These are phyloP conservation scores for Vireo altiloquus DNA, from an alignment of 2,113 vertebrate species.

Conservation along the genomic window DNA sequence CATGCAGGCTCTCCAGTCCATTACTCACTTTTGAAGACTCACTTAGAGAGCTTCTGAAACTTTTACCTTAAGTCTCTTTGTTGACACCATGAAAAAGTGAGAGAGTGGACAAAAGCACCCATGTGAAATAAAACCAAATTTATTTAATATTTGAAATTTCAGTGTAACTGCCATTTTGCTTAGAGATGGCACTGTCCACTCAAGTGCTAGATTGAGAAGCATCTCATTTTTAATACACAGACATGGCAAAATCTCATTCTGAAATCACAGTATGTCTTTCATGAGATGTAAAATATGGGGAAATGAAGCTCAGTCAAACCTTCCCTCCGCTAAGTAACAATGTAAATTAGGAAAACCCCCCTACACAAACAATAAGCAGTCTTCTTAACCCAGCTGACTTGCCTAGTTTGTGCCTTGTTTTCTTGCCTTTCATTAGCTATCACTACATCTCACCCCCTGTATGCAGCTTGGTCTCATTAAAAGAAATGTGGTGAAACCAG, in stretches of 20 bases:
- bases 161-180: neutral
- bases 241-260: slow-evolving; percentile 20
- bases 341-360: neutral
- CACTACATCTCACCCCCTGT: neutral
- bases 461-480: slow-evolving; percentile 70
- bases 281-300: neutral
- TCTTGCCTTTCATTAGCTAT: slow-evolving; percentile 12
- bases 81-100: neutral
- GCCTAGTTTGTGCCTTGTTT: slow-evolving; percentile 23
- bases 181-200: neutral
- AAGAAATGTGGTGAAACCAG: slow-evolving; percentile 66
- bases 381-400: slow-evolving; percentile 43
- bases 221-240: neutral
- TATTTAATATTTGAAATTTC: neutral
- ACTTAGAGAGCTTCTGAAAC: neutral
- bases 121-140: neutral
- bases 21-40: neutral
- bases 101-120: neutral
- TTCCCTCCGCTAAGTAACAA: neutral
- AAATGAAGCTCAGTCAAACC: slow-evolving; percentile 21
- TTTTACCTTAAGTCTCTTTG: neutral
- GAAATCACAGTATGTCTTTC: neutral
- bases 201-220: neutral
- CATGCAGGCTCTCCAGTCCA: neutral
- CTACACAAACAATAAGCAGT: neutral